Base-by-base conservation (phyloP, 2,888 invertebrate genomes). In the Harmothoe impar region DNA sequence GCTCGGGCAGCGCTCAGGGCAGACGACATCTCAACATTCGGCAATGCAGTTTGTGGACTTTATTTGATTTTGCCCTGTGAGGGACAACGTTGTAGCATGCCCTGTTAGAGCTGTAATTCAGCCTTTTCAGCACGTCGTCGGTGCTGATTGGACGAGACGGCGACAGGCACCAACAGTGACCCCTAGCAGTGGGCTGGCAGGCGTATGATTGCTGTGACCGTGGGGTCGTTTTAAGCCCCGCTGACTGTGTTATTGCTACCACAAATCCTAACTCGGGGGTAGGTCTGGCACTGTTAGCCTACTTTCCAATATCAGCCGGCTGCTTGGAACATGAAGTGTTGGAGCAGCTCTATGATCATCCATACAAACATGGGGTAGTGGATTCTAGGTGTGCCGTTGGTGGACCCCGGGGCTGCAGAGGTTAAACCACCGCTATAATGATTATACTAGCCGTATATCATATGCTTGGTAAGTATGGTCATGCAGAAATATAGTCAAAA, bases 231-330 rank as follows among this genome's bases (percentile, higher is more conserved):
- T 62, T 12, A 62, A 62, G 20, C 62, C 62, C 62, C 20, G 20
- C 62, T 62, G 23, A 62, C 62, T 62, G 62, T 62, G 62, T 62
- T 20, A 62, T 62, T 62, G 62, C 62, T 62, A 5, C 62, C 62
- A 62, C 20, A 62, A 62, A 62, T 62, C 62, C 62, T 62, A 20
- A 20, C 62, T n/a, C 7, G 7, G 23, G 62, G 62, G 23, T 62
- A 62, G 20, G n/a, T 20, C 10, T 3, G 43, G 43, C 43, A 43
- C 43, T 43, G 43, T 43, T 43, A 43, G 43, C 43, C 10, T 10
- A 3, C 43, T 43, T 43, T 43, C 43, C 43, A 10, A 43, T 43
- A 43, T 43, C 43, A 43, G 43, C 43, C 3, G 43, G 43, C 43
- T 7, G 10, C 43, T 7, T 43, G 43, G 43, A 43, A 43, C 43